A percentile compares a stretch with the other conserved stretches of the same genome.
Conservation (phyloP, 2,888 invertebrate species). For the Cerceris rybyensis region DNA sequence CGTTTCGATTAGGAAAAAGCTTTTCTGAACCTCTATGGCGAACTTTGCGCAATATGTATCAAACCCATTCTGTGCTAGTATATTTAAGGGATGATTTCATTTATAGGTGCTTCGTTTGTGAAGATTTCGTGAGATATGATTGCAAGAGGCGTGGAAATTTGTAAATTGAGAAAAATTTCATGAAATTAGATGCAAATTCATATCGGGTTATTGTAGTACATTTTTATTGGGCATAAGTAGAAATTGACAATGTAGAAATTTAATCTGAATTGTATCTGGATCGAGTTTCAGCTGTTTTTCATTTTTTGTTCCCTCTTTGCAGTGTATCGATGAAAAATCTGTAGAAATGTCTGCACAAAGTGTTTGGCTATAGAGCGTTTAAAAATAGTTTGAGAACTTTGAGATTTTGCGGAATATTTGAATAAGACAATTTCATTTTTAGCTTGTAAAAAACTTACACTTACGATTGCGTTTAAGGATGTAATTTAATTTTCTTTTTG, state of each 20-base stretch:
- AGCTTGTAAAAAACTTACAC: neutral
- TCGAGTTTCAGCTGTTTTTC: neutral
- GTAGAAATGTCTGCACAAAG: constrained; percentile 2
- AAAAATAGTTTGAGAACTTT: neutral
- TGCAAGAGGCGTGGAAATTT: no score
- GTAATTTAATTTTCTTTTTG: neutral
- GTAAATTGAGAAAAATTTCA: no score
- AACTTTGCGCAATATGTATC: neutral
- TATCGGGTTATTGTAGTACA: no score
- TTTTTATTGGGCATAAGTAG: no score
- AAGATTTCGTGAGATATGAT: no score
- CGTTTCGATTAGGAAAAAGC: neutral
- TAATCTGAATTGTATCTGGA: neutral
- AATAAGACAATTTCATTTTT: neutral
- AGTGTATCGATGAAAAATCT: neutral
- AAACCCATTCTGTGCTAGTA: neutral
- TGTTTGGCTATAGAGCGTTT: neutral
- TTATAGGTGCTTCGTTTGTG: no score
- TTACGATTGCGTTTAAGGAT: neutral
- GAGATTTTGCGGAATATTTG: neutral
- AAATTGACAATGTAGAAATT: neutral
- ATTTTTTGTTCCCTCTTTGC: neutral
- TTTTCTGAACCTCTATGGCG: constrained; percentile 3
- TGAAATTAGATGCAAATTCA: no score
- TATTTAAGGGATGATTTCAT: neutral